Percentiles rank a stretch among this genome's conserved stretches.
Conservation (phyloP, 2,797 vertebrate genomes). For the Cetoscarus ocellatus region DNA sequence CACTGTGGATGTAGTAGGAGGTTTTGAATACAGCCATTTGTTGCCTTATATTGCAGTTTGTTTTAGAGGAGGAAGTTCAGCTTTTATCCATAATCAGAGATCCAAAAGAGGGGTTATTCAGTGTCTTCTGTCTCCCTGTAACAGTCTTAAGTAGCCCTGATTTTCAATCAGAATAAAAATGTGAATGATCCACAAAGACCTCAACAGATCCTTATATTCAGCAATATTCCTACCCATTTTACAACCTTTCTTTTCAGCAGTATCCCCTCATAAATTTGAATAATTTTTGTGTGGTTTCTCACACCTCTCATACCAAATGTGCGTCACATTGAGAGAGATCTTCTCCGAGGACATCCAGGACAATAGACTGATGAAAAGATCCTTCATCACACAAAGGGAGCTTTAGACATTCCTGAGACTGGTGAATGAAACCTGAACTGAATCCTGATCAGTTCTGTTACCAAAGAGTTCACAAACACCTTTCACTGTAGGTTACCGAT, state of each 20-base stretch:
- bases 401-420: conserved; percentile 33
- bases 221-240: background rate
- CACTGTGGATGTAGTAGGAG: too few species aligned
- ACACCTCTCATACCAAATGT: conserved; percentile 8
- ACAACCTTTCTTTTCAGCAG: background rate
- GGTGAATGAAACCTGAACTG: conserved; percentile 1
- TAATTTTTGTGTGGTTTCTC: conserved; percentile 16
- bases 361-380: conserved; percentile 30
- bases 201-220: background rate
- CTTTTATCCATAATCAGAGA: too few species aligned
- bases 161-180: background rate
- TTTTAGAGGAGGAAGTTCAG: too few species aligned
- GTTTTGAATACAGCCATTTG: too few species aligned
- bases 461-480: background rate
- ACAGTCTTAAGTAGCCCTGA: background rate
- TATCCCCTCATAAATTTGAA: conserved; percentile 33
- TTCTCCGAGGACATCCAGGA: conserved; percentile 37
- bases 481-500: conserved; percentile 43
- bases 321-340: conserved; percentile 39
- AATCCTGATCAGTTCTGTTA: conserved; percentile 41
- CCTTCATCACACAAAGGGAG: background rate
- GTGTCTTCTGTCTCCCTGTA: conserved; percentile 3
- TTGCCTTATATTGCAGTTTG: too few species aligned
- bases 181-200: background rate
- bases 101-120: too few species aligned